Evolutionary conservation across 2,113 vertebrate species (phyloP).

Genomic region (Dermatemys mawii): DNA sequence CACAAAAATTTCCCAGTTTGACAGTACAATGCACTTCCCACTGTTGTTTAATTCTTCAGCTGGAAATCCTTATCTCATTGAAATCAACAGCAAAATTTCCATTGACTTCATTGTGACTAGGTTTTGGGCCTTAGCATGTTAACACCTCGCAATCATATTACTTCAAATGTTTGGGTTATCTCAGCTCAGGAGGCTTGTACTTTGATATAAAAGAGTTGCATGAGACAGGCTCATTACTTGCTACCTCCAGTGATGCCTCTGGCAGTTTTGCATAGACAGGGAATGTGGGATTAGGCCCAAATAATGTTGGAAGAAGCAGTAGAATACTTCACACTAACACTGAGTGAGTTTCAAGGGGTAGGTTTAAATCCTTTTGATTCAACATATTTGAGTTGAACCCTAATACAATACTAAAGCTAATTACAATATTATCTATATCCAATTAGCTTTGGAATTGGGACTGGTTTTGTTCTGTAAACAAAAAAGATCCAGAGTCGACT

Average conservation of each 20-base stretch:
- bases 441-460: neutral
- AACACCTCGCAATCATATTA: neutral
- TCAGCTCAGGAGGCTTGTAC: neutral
- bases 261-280: neutral
- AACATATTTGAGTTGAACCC: neutral
- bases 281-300: neutral
- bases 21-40: neutral
- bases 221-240: neutral
- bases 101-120: neutral
- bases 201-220: neutral
- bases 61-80: neutral
- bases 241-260: neutral
- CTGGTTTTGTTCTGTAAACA: neutral
- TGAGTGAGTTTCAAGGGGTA: neutral
- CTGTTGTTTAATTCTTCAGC: neutral
- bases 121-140: neutral
- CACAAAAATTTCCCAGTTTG: neutral
- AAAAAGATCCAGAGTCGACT: neutral
- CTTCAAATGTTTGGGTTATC: neutral
- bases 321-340: neutral
- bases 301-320: neutral
- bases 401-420: neutral
- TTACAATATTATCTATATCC: neutral
- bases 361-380: neutral
- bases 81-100: neutral